Evolutionary conservation across 2,888 invertebrate species (phyloP).

Genomic region (Drosophila helvetica): DNA sequence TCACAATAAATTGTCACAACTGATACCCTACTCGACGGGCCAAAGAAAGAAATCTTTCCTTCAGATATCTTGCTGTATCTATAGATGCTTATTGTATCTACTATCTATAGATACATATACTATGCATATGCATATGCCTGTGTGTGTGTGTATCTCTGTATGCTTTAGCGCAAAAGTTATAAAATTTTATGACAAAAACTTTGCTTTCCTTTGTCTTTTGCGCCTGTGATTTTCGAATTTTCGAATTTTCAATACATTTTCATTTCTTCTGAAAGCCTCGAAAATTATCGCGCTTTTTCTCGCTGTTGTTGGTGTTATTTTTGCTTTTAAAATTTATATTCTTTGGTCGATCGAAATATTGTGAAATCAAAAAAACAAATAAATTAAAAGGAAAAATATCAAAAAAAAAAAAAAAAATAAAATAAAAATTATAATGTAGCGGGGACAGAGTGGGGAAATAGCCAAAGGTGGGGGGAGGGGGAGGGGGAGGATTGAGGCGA

Average conservation of each 20-base stretch:
- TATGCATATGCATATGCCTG: too few relatives aligned
- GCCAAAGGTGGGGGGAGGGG: conserved; percentile 14
- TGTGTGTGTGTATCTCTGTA: neutral
- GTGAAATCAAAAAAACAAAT: conserved; percentile 79
- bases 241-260: conserved; percentile 68
- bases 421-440: conserved; percentile 36
- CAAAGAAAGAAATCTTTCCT: neutral
- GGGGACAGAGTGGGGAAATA: conserved; percentile 3
- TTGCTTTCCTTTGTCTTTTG: conserved; percentile 64
- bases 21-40: conserved; percentile 37
- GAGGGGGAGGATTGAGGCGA: conserved; percentile 1
- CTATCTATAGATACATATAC: conserved; percentile 2
- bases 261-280: conserved; percentile 27
- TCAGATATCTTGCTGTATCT: neutral
- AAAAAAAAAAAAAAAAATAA: conserved; percentile 42
- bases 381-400: conserved; percentile 72
- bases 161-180: conserved; percentile 40
- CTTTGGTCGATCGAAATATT: conserved; percentile 78
- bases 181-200: conserved; percentile 65
- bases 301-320: neutral
- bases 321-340: conserved; percentile 62
- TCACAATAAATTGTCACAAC: conserved; percentile 53
- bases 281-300: conserved; percentile 16
- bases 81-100: neutral
- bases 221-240: conserved; percentile 28